A percentile compares a stretch with the other conserved stretches of the same genome.
Conservation (phyloP, 2,888 invertebrate genomes). For the Clistopyga incitator region DNA sequence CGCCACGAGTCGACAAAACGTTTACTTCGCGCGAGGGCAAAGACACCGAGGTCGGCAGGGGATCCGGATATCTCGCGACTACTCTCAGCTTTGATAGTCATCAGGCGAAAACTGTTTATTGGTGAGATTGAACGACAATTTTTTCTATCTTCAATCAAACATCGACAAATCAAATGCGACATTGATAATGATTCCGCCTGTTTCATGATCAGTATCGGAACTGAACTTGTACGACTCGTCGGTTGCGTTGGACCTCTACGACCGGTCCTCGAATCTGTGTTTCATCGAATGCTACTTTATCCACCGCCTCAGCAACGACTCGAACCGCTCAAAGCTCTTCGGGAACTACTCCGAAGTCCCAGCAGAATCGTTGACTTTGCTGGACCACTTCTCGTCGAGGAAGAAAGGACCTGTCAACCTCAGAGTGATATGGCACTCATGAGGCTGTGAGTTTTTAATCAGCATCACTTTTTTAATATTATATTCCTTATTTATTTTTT, state of each 20-base stretch:
- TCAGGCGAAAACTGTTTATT: conserved; percentile 95
- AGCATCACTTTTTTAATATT: background rate
- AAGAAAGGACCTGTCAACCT: conserved; percentile 87
- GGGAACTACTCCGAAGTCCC: conserved; percentile 92
- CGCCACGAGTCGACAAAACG: conserved; percentile 93
- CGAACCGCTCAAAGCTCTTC: conserved; percentile 93
- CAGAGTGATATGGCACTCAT: conserved; percentile 93
- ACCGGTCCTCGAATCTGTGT: conserved; percentile 96
- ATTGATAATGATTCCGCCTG: background rate
- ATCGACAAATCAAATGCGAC: too few relatives aligned
- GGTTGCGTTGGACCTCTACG: conserved; percentile 94
- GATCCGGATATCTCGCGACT: conserved; percentile 89
- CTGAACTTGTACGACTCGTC: conserved; percentile 94
- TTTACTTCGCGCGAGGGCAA: conserved; percentile 88
- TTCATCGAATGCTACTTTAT: conserved; percentile 96
- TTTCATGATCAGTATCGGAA: conserved; percentile 90
- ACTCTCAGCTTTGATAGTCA: conserved; percentile 92
- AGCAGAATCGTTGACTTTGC: conserved; percentile 91
- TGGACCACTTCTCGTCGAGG: conserved; percentile 86
- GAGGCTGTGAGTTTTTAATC: conserved; percentile 87
- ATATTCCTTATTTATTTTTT: background rate
- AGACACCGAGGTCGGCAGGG: conserved; percentile 86
- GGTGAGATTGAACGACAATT: conserved; percentile 84
- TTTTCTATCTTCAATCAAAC: too few relatives aligned
- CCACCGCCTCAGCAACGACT: conserved; percentile 94